Base-by-base conservation (phyloP, 1,140 invertebrate species). In the Eriosoma lanigerum region DNA sequence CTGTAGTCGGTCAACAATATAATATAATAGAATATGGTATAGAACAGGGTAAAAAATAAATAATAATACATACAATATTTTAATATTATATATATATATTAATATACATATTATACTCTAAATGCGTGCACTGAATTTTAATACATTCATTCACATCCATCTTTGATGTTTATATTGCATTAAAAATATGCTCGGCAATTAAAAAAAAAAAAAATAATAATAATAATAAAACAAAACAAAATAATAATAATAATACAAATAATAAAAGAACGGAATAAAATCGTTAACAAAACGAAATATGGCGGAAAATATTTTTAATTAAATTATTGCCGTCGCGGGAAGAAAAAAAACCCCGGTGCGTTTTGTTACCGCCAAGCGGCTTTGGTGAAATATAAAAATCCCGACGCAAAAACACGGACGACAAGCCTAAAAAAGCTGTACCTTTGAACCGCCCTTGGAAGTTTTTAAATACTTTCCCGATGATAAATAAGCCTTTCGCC, bases 271-370 rank as follows among this genome's bases (percentile, higher is more conserved):
- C 68, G 13, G 48, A 78, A 46, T 60, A 48, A 62, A 60, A 78
- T 78, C 75, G 75, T 78, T 78, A 60, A 46, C 38, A 29, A 48
- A 62, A 58, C 56, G 32, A 78, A 78, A 56, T 58, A 76, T 44
- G 21, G 54, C 32, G 73, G 54, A 58, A 76, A 76, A 78, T 78
- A 78, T 78, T 78, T 76, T 78, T 78, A 78, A 78, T 78, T 78
- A 78, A 78, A 78, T 78, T 62, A 78, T 78, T 48, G 38, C 38
- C 56, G 75, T 60, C 19, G 17, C 19, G 17, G 21, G 38, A 24
- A 21, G 54, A 60, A 76, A 76, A 56, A 52, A 38, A 38, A 32
- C 19, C 72, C 12, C 72, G 72, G 50, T 38, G 38, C 2, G 9
- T 1, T 32, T 26, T 44, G 38, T 8, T 17, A 13, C 3, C 19